Evolutionary conservation across 2,888 invertebrate species (phyloP), one percentile per base, ranked within the genome.

Genomic region (Dolichomitus sp.): DNA sequence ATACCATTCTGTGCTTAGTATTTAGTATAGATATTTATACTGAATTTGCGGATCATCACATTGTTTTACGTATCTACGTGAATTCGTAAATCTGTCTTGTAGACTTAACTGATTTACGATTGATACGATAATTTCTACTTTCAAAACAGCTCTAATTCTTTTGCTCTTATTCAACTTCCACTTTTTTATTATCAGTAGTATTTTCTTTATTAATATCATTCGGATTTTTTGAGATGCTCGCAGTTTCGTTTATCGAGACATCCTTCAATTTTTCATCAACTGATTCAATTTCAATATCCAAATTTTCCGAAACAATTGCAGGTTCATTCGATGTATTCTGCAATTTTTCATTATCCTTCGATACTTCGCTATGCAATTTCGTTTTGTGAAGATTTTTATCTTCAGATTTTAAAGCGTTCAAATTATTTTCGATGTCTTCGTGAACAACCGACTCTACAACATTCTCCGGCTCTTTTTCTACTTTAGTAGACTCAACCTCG

Each of bases 381-480:
- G n/a, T 45, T 12, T 33, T 45, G 59, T 74, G 84, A 78, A 81
- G 77, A 80, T 79, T 11, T 61, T 11, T 61, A 2, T 59, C 59
- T 37, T 59, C 37, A 14, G 59, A 59, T 59, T 30, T 33, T 6
- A 7, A 9, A 0, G n/a, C 2, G 7, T 6, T 17, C 9, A 17
- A 30, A 57, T n/a, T 17, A 7, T 59, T 59, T 59, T n/a, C 59
- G 2, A n/a, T 5, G 0, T 33, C 33, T 59, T 59, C 33, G 59
- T 17, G 14, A 57, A 57, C 6, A n/a, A 30, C 9, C n/a, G 30
- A 30, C 0, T n/a, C 78, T 52, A 42, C 52, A 68, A 65, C 59
- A n/a, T 73, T 48, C 40, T 74, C 48, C 37, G 63, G 11, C 27
- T 48, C 63, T n/a, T 45, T 57, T 37, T 78, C 48, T 37, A 30